Percentiles rank a stretch among this genome's conserved stretches.
phyloP scores from a whole-genome alignment of 1,140 invertebrate genomes.

The Trinorchestia longiramus region DNA sequence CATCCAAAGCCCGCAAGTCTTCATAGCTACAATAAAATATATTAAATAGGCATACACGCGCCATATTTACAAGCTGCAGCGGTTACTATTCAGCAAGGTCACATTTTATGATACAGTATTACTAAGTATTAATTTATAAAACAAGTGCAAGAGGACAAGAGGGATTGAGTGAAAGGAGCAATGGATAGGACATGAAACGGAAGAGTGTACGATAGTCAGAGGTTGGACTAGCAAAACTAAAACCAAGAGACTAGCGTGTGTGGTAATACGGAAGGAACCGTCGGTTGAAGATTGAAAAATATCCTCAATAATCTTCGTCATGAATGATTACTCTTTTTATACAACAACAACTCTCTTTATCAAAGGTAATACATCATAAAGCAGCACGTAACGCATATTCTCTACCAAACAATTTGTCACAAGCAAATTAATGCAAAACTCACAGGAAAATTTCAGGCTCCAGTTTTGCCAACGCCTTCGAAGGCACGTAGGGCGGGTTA shows the following conservation, averaged over 20 bases:
- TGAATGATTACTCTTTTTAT: background rate
- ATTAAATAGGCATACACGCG: background rate
- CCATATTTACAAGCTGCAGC: no score
- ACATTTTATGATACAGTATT: no score
- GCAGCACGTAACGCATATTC: background rate
- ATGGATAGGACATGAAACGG: no score
- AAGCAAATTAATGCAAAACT: slow-evolving; percentile 65
- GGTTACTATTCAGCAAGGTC: no score
- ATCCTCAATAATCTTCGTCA: background rate
- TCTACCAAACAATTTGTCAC: background rate
- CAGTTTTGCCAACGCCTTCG: slow-evolving; percentile 72
- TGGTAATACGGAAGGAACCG: no score
- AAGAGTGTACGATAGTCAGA: no score
- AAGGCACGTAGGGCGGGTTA: slow-evolving; percentile 78
- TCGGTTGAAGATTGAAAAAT: background rate
- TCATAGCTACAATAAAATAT: slow-evolving; percentile 73
- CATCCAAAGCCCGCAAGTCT: slow-evolving; percentile 76
- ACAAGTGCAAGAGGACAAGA: background rate
- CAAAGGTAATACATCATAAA: background rate
- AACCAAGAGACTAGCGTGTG: no score
- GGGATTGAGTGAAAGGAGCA: no score
- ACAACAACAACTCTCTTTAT: no score
- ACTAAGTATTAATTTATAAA: no score
- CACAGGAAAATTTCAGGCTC: slow-evolving; percentile 77
- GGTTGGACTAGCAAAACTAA: no score